Conservation (phyloP, 2,797 vertebrate species). For the Helicolenus hilgendorfi region DNA sequence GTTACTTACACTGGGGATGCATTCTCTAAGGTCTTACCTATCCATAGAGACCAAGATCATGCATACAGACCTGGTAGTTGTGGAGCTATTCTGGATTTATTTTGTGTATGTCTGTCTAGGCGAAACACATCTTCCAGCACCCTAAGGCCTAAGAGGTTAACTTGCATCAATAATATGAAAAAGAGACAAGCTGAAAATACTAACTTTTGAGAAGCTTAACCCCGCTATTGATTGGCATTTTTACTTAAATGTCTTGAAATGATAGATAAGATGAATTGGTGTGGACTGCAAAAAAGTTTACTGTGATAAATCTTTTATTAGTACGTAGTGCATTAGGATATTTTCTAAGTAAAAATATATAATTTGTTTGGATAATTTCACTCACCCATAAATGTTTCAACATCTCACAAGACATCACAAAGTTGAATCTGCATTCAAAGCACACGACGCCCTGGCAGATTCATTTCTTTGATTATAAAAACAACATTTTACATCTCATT, state of each 20-base stretch:
- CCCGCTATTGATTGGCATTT: neutral
- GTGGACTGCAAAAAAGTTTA: neutral
- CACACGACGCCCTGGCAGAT: neutral
- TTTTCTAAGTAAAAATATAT: neutral
- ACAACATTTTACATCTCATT: slow-evolving; percentile 21
- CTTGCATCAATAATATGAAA: neutral
- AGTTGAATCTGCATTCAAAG: slow-evolving; percentile 6
- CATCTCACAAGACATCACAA: slow-evolving; percentile 1
- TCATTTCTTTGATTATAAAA: slow-evolving; percentile 9
- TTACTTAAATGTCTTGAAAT: neutral
- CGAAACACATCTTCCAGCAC: too few species aligned
- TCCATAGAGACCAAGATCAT: too few species aligned
- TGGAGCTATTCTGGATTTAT: too few species aligned
- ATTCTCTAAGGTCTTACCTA: too few species aligned
- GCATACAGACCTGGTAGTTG: too few species aligned
- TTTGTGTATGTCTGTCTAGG: too few species aligned
- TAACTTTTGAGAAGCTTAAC: neutral
- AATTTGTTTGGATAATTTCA: neutral
- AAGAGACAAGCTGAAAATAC: neutral
- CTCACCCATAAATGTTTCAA: neutral
- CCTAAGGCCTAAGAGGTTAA: too few species aligned
- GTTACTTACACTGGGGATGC: too few species aligned
- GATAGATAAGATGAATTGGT: neutral
- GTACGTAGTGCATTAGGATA: neutral
- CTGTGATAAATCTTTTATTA: neutral